phyloP scores from a whole-genome alignment of 2,113 vertebrate species.

The Oncorhynchus clarkii region DNA sequence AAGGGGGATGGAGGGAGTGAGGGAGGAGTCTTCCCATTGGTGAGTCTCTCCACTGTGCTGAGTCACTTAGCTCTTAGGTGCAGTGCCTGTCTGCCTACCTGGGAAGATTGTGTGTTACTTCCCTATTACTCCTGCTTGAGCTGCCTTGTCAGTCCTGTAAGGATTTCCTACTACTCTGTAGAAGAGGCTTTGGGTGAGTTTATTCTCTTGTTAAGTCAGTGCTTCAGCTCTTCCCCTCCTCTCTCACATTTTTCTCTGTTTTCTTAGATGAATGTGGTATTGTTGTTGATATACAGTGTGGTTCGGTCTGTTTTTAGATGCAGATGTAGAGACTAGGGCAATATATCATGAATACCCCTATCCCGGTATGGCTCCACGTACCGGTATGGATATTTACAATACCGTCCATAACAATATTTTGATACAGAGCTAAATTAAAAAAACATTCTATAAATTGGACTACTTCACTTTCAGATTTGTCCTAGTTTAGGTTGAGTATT shows the following conservation, averaged over 20 bases:
- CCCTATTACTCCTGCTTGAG: not conserved
- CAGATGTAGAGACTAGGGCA: too few relatives aligned
- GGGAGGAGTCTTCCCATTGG: not conserved
- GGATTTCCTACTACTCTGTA: not conserved
- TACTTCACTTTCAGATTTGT: too few relatives aligned
- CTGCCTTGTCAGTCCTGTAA: not conserved
- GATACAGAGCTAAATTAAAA: too few relatives aligned
- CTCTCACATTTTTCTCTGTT: not conserved
- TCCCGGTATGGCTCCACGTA: too few relatives aligned
- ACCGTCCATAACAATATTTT: too few relatives aligned
- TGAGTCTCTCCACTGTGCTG: not conserved
- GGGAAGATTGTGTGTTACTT: not conserved
- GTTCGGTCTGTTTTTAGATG: too few relatives aligned
- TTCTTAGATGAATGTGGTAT: not conserved
- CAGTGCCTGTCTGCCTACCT: not conserved
- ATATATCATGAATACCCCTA: too few relatives aligned
- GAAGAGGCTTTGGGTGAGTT: constrained; percentile 18
- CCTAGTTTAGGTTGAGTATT: too few relatives aligned
- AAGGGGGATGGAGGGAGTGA: not conserved
- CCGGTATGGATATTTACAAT: too few relatives aligned
- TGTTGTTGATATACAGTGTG: too few relatives aligned
- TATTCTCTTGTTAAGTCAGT: not conserved
- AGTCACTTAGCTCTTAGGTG: not conserved
- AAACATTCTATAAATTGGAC: too few relatives aligned
- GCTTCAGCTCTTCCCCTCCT: not conserved